Evolutionary conservation across 2,888 invertebrate species (phyloP), one percentile per base, ranked within the genome.

Genomic region (Hermaeophaga mercurialis): DNA sequence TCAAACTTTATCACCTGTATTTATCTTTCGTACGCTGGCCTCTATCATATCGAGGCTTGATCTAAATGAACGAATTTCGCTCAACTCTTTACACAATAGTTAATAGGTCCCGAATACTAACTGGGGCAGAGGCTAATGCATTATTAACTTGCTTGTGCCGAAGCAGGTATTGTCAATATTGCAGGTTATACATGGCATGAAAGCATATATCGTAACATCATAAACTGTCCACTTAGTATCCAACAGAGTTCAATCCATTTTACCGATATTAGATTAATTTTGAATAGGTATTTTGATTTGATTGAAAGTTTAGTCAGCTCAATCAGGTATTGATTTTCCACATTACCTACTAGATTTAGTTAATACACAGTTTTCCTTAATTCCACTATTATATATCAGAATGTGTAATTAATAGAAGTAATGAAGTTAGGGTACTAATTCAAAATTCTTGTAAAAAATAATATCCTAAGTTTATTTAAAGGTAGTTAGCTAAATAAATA

Each of bases 91-190:
- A 50, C 50, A 45, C 52, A 56, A 56, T 56, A 43, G 39, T 31
- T 56, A 45, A 56, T 56, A 50, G 31, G 36, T 26, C 31, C 19
- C 14, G 39, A 54, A 50, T 61, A 58, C 41, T 52, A 59, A 58
- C 61, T 59, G 54, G 59, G 56, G 56, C 57, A 57, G 56, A 50
- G 48, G 45, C 56, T 63, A 54, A 59, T 63, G 56, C 52, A 58
- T 59, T 61, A 63, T 63, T 63, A 63, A 63, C 59, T 55, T 50
- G 56, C 56, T 52, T 46, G 19, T 58, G 59, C 47, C 59, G 55
- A 52, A 58, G 53, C 58, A 33, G 48, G 54, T 57, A 61, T 59
- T 61, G 59, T 59, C 61, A 58, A 61, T 59, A 50, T 31, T 56
- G 53, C 56, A 55, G 50, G 52, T 52, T 44, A 54, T 53, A 61